Conservation (phyloP, 2,797 vertebrate species). For the Malurus splendens region DNA sequence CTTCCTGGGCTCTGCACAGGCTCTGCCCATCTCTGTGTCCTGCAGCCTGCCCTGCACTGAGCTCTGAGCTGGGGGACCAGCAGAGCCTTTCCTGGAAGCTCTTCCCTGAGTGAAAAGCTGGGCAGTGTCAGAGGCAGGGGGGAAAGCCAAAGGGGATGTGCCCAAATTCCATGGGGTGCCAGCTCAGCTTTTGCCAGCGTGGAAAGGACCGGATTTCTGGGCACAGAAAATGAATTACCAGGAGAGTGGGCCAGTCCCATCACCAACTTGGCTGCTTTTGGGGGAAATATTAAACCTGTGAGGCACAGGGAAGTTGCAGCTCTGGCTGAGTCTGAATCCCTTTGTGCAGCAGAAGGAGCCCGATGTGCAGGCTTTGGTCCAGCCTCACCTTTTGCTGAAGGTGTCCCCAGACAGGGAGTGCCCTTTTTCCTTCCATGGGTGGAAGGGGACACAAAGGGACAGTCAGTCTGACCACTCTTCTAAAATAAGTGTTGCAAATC, state of each 20-base stretch:
- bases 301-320: not conserved
- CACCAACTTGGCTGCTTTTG: not conserved
- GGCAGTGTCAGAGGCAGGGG: not conserved
- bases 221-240: not conserved
- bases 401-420: not conserved
- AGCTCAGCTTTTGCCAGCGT: not conserved
- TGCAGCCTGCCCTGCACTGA: not conserved
- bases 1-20: not conserved
- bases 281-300: not conserved
- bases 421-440: not conserved
- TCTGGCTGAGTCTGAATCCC: not conserved
- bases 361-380: not conserved
- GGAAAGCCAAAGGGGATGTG: not conserved
- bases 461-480: not conserved
- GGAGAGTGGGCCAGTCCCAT: not conserved
- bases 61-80: not conserved
- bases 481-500: not conserved
- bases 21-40: rapidly evolving
- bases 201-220: not conserved
- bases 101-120: not conserved
- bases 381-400: not conserved
- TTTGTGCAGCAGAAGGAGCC: not conserved
- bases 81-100: not conserved
- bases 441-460: not conserved
- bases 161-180: not conserved